Percentiles rank a stretch among this genome's conserved stretches.
Conservation (phyloP, 2,113 vertebrate genomes). For the Tricholaema leucomelas region DNA sequence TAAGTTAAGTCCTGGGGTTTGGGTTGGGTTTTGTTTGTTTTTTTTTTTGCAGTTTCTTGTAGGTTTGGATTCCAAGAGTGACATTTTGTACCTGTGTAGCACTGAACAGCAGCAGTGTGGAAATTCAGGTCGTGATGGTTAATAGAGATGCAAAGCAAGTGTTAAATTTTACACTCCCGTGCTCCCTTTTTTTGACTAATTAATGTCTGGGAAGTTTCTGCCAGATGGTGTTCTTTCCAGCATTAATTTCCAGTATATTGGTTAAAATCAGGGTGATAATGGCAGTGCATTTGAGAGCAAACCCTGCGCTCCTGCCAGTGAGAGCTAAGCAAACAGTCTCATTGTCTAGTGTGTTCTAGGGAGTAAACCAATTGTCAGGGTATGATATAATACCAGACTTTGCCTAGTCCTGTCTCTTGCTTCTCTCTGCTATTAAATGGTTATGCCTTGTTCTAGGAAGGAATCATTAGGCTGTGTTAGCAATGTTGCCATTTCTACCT, state of each 20-base stretch:
- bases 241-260: not conserved
- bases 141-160: not conserved
- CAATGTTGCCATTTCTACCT: not conserved
- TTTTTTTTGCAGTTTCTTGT: not conserved
- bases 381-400: not conserved
- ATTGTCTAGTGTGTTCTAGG: constrained; percentile 17
- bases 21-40: no score
- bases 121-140: not conserved
- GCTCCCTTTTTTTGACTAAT: not conserved
- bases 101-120: not conserved
- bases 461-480: not conserved
- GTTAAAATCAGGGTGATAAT: not conserved
- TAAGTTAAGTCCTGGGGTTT: not conserved
- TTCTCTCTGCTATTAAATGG: not conserved
- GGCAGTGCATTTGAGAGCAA: constrained; percentile 21
- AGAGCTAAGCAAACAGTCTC: not conserved
- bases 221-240: not conserved
- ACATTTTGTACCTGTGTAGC: not conserved
- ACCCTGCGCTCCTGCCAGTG: not conserved
- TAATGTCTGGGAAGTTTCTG: not conserved
- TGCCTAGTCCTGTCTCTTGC: not conserved
- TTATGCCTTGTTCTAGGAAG: not conserved
- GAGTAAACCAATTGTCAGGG: not conserved
- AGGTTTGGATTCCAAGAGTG: not conserved
- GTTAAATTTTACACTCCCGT: not conserved